Evolutionary conservation across 2,888 invertebrate genomes (phyloP), one percentile per base, ranked within the genome.

Genomic region (Thumatha senex): DNA sequence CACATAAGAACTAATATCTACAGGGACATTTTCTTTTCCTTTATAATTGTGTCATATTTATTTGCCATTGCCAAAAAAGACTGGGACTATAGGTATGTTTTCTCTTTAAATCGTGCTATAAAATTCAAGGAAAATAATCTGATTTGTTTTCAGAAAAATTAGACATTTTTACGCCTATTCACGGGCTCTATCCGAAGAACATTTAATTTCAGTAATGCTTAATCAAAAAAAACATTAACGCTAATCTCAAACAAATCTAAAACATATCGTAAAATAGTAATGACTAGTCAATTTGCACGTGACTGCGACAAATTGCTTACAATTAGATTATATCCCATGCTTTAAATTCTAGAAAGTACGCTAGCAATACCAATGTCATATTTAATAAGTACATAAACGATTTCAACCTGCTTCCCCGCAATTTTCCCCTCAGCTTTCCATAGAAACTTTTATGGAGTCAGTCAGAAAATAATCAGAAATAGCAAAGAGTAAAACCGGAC

Each of bases 401-500:
- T 24, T 30, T 15, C 18, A 46, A 58, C 45, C 31, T 43, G 54
- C 50, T 54, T 38, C 41, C 52, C 47, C 43, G 51, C 49, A 54
- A 56, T 43, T 67, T 65, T 68, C 46, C 60, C 49, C 47, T 56
- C 48, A 39, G 59, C 67, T 69, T 69, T 70, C 65, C 67, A 61
- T 63, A 56, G 59, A 64, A 63, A 64, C 52, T 64, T 18, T 44
- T 46, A 55, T 56, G 54, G 49, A 67, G 52, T 24, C 46, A 44
- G 48, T 24, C 47, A 61, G 55, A 58, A 67, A 64, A 63, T 53
- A 58, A 58, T 63, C 47, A 52, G 42, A 53, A 63, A 57, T 60
- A 63, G 35, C 48, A 61, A 18, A 54, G 44, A 70, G 51, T 46
- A 52, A 74, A 85, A 78, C 82, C 80, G 80, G 80, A 87, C 89